Evolutionary conservation across 2,113 vertebrate species (phyloP), one percentile per base, ranked within the genome.

Genomic region (Nerophis ophidion): DNA sequence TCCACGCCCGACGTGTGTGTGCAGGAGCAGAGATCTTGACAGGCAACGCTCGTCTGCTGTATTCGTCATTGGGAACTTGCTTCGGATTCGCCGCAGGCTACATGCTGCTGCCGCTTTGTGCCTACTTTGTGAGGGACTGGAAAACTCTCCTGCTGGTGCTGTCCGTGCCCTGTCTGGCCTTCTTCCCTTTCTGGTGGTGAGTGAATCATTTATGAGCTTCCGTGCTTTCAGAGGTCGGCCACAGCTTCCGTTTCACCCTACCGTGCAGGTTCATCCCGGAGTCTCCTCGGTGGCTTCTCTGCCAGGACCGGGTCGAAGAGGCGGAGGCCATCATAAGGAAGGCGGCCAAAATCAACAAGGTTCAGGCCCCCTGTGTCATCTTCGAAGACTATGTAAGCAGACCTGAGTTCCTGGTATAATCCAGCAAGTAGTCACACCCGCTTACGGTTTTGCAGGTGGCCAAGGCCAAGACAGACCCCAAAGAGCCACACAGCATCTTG

Each of bases 201-300:
- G 95, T 92, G 10, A 44, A 44, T 44, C 40, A 12, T 52, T 38
- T 7, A 11, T 7, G 16, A 19, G 11, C 4, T 6, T 42, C 1
- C 10, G 1, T 1, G 9, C 42, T 16, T 11, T 56, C 7, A 5
- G 6, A 1, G 36, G 10, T 56, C 10, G 36, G 36, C 9, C 11
- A n/a, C 17, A 11, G 42, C 10, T 56, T 19, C 42, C 16, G 38
- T 11, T 56, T 56, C 10, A 26, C 36, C 40, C 40, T 42, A 12
- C 10, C 16, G 10, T 4, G 34, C 86, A 97, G 96, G 94, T 59
- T 93, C 57, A 91, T 96, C 70, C 94, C 94, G 0, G 96, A 98
- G 74, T 97, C 95, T 58, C 95, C 96, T 4, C 90, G 93, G 0
- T 98, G 96, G 95, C 71, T 98, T 46, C 77, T 96, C 60, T 91